phyloP scores from a whole-genome alignment of 30 jellyfish, hydroid and myxozoan genomes.

The Sanderia malayensis region DNA sequence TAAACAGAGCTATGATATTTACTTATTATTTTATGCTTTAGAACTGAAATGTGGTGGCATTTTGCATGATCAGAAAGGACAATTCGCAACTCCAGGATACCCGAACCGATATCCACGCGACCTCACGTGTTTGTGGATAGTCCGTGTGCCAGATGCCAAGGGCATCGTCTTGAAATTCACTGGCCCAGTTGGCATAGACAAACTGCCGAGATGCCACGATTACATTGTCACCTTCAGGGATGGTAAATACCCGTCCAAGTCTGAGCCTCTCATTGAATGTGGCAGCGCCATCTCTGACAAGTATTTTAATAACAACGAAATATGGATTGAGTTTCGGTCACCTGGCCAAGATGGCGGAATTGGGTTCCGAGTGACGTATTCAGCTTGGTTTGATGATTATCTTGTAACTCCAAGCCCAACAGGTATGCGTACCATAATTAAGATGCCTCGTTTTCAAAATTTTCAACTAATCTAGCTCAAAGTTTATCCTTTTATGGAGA shows the following conservation, averaged over 20 bases:
- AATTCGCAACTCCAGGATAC: slow-evolving; percentile 39
- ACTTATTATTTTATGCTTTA: slow-evolving; percentile 24
- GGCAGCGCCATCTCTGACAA: slow-evolving; percentile 42
- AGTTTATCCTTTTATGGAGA: not conserved
- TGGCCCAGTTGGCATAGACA: slow-evolving; percentile 16
- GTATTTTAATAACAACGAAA: slow-evolving; percentile 34
- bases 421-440: not conserved
- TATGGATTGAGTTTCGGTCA: slow-evolving; percentile 62
- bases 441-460: not conserved
- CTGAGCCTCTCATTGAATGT: slow-evolving; percentile 67
- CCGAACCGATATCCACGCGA: slow-evolving; percentile 24
- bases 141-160: slow-evolving; percentile 41
- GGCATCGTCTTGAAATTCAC: not conserved
- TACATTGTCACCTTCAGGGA: slow-evolving; percentile 34
- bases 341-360: slow-evolving; percentile 16
- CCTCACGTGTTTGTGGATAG: slow-evolving; percentile 37
- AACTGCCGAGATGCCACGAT: slow-evolving; percentile 15
- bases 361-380: slow-evolving; percentile 57
- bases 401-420: not conserved
- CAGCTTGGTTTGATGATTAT: slow-evolving; percentile 40
- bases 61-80: slow-evolving; percentile 64
- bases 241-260: slow-evolving; percentile 45
- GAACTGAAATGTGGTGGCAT: slow-evolving; percentile 87
- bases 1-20: no score
- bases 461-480: not conserved